Evolutionary conservation across 2,888 invertebrate genomes (phyloP), one percentile per base, ranked within the genome.

Genomic region (Diplolepis rosae): DNA sequence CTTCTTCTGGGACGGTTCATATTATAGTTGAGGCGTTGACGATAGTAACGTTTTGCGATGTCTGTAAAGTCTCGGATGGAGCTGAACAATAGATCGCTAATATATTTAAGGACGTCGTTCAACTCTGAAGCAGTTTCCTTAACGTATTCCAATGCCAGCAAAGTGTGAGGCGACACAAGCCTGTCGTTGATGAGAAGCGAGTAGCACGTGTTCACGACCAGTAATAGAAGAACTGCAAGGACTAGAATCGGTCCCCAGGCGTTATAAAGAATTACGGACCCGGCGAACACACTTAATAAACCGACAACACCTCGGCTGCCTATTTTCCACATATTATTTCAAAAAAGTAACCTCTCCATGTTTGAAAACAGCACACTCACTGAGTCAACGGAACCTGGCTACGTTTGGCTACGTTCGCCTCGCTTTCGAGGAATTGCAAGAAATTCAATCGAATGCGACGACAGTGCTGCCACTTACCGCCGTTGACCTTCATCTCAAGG

Each of bases 291-390:
- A 81, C 83, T 85, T 80, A 84, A 75, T 80, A 85, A 81, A 77
- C 86, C 79, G 72, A 86, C 67, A 76, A 83, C 72, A 78, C 80
- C 83, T 70, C 85, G 85, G 72, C 82, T 86, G 78, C 81, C 82
- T 84, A 86, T 79, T 79, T 87, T 80, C 87, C 87, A 87, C 87
- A 87, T 88, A 87, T 86, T 87, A 85, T 79, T 84, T 87, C 83
- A 87, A 84, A 80, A 80, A 77, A 77, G 67, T 85, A 87, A 86
- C 84, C 85, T 85, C 85, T 80, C 85, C 87, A 87, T 87, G 78
- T 72, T 76, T 84, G 79, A 84, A 85, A 85, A 85, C 80, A 84
- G 82, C 84, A 83, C 81, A 82, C 80, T 83, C 84, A 83, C 82
- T 76, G 76, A 80, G 71, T 75, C 68, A 79, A 75, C 78, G 81